Percentiles rank a stretch among this genome's conserved stretches.
Evolutionary conservation across 2,797 vertebrate genomes (phyloP).

Genomic region (Eulemur rubriventer): DNA sequence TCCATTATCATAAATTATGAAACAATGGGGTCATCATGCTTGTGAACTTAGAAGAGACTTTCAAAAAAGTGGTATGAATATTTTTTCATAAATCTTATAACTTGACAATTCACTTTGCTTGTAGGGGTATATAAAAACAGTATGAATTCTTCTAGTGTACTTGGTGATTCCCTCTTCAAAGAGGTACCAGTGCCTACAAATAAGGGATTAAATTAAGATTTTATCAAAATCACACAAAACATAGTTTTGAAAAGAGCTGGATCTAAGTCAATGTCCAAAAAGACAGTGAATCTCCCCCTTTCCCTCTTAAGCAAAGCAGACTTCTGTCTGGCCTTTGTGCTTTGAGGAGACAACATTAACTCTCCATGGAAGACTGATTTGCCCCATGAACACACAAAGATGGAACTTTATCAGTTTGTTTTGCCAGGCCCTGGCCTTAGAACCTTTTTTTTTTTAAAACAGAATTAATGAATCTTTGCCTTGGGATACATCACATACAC

Average conservation of each 20-base stretch:
- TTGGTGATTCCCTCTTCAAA: not conserved
- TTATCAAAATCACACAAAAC: not conserved
- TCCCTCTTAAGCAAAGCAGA: not conserved
- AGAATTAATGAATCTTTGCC: constrained; percentile 13
- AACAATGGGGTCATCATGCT: not conserved
- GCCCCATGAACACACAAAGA: not conserved
- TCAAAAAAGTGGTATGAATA: not conserved
- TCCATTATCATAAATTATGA: not conserved
- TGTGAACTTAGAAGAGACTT: not conserved
- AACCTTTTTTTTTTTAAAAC: not conserved
- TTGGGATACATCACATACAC: not conserved
- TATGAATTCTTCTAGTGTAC: not conserved
- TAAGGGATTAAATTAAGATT: not conserved
- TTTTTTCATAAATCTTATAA: constrained; percentile 10
- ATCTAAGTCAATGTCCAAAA: not conserved
- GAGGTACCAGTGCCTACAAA: not conserved
- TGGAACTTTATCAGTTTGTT: not conserved
- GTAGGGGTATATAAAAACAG: not conserved
- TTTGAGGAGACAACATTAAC: not conserved
- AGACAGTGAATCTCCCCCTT: not conserved
- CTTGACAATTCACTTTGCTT: not conserved
- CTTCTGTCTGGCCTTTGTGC: not conserved
- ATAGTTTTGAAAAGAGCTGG: not conserved
- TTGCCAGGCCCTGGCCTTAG: not conserved
- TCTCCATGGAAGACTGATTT: not conserved